Evolutionary conservation across 1,140 invertebrate genomes (phyloP).

Genomic region (Plectrocnemia conspersa): DNA sequence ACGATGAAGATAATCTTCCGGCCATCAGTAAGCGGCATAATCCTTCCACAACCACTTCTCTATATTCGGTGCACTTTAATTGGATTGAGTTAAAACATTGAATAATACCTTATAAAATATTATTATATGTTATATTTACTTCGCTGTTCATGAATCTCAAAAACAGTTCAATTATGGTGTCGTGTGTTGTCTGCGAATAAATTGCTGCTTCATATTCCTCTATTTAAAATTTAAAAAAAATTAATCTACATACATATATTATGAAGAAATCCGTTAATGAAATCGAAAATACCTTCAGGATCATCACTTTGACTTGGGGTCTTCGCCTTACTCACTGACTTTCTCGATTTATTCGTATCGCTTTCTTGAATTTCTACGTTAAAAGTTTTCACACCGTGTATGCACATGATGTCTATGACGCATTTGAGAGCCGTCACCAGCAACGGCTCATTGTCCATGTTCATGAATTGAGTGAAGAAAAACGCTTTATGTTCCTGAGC

Average conservation of each 20-base stretch:
- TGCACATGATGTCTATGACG: constrained; percentile 44
- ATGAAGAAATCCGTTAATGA: not conserved
- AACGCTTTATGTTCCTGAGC: constrained; percentile 48
- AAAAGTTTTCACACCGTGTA: constrained; percentile 46
- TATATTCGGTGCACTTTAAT: constrained; percentile 43
- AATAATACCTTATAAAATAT: no score
- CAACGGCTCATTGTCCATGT: constrained; percentile 38
- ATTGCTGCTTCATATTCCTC: constrained; percentile 29
- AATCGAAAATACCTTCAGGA: constrained; percentile 16
- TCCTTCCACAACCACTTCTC: constrained; percentile 48
- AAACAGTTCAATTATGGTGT: constrained; percentile 46
- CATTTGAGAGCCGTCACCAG: constrained; percentile 42
- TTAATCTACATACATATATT: not conserved
- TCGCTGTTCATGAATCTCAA: constrained; percentile 46
- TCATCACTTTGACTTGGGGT: constrained; percentile 8
- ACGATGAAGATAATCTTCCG: constrained; percentile 43
- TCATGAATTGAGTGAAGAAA: constrained; percentile 44
- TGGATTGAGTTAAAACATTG: not conserved
- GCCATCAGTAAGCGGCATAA: constrained; percentile 45
- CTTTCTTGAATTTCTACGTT: constrained; percentile 37
- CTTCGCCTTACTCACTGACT: constrained; percentile 16
- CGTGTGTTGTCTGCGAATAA: constrained; percentile 38
- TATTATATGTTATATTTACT: constrained; percentile 22
- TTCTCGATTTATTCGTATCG: constrained; percentile 13
- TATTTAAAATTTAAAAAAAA: constrained; percentile 16